These are phyloP conservation scores for Eira barbara DNA, from an alignment of 2,113 vertebrate species.

Conservation along the genomic window DNA sequence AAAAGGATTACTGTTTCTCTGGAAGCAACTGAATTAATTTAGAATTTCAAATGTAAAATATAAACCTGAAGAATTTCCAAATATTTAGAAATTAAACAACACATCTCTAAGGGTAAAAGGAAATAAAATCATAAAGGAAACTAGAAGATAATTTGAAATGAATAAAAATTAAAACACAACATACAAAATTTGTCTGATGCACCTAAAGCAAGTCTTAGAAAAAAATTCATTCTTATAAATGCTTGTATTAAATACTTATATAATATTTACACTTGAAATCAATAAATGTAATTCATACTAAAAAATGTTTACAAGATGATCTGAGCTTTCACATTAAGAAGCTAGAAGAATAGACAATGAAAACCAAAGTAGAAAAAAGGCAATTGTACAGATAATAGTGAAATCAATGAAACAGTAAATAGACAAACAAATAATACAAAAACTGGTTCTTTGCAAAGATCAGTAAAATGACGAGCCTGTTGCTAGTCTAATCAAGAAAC, in stretches of 20 bases:
- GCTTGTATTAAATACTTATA: neutral
- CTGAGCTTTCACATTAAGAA: neutral
- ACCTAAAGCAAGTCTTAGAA: neutral
- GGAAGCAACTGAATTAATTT: neutral
- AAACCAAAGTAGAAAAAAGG: neutral
- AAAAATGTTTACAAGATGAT: neutral
- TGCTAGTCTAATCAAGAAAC: neutral
- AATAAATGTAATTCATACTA: neutral
- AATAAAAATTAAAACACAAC: neutral
- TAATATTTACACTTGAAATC: neutral
- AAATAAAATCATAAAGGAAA: neutral
- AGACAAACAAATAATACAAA: neutral
- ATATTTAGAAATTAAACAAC: conserved; percentile 9
- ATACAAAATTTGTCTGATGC: neutral
- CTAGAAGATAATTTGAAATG: neutral
- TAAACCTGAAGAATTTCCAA: neutral
- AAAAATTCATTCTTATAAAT: neutral
- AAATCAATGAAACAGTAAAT: neutral
- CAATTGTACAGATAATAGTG: neutral
- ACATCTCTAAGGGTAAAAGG: neutral
- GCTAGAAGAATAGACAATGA: neutral
- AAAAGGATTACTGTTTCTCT: neutral
- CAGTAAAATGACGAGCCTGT: neutral
- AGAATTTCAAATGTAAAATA: neutral
- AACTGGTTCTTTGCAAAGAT: neutral